Evolutionary conservation across 2,888 invertebrate genomes (phyloP).

Genomic region (Adelognathus sp.): DNA sequence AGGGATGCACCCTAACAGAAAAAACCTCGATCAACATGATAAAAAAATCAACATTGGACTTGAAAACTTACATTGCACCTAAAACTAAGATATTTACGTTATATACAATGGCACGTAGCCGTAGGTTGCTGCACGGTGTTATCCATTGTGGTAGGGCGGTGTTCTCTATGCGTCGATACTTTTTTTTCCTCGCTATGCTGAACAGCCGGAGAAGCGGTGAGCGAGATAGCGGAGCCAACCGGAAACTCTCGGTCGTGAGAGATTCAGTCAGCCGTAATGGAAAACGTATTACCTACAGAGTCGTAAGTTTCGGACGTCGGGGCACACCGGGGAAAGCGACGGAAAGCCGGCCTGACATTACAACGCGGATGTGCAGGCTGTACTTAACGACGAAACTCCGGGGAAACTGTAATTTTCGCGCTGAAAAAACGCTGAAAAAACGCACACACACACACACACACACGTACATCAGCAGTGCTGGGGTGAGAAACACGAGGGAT

Average conservation of each 20-base stretch:
- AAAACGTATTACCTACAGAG: slow-evolving; percentile 75
- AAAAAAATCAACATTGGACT: no score
- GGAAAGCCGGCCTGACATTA: slow-evolving; percentile 69
- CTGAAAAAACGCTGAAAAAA: slow-evolving; percentile 27
- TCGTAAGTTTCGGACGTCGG: slow-evolving; percentile 73
- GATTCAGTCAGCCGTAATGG: slow-evolving; percentile 72
- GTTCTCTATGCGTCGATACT: slow-evolving; percentile 7
- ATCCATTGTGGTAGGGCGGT: not conserved
- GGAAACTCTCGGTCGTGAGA: slow-evolving; percentile 54
- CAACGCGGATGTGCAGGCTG: slow-evolving; percentile 79
- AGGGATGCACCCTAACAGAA: no score
- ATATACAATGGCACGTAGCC: no score
- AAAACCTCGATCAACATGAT: no score
- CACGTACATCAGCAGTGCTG: slow-evolving; percentile 5
- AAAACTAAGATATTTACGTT: no score
- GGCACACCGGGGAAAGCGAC: slow-evolving; percentile 56
- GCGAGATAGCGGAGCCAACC: slow-evolving; percentile 32
- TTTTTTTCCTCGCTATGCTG: slow-evolving; percentile 10
- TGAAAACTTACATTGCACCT: no score
- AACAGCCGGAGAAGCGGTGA: not conserved
- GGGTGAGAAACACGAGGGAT: slow-evolving; percentile 26
- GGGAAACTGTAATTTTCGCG: slow-evolving; percentile 78
- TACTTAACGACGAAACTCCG: slow-evolving; percentile 79
- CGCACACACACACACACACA: no score
- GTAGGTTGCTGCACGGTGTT: no score